These are phyloP conservation scores for Eupeodes latifasciatus DNA, from an alignment of 2,888 invertebrate species.

Conservation along the genomic window DNA sequence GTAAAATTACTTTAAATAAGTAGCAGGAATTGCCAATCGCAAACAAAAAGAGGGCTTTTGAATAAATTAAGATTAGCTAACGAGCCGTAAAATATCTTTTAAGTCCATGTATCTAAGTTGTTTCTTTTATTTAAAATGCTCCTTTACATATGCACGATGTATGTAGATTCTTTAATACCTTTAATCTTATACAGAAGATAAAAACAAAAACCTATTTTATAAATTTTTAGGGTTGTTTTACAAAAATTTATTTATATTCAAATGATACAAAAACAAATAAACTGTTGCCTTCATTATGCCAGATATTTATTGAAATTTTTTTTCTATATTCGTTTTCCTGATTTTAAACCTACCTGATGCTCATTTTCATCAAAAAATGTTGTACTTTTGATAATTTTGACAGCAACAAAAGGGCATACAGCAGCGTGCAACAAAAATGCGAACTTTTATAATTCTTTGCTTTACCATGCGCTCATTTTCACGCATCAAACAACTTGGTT, in stretches of 20 bases:
- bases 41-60: too few relatives aligned
- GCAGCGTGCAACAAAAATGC: neutral
- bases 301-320: neutral
- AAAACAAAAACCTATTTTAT: too few relatives aligned
- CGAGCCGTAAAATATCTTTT: too few relatives aligned
- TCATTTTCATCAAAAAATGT: neutral
- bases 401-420: neutral
- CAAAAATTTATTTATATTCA: neutral
- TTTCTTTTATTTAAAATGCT: too few relatives aligned
- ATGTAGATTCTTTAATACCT: too few relatives aligned
- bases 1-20: too few relatives aligned
- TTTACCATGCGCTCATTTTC: slow-evolving; percentile 8
- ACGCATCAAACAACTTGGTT: neutral
- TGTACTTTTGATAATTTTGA: neutral
- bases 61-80: too few relatives aligned
- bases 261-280: neutral
- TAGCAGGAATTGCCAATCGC: too few relatives aligned
- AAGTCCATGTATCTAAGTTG: too few relatives aligned
- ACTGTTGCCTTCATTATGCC: neutral
- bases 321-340: neutral
- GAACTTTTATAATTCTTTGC: slow-evolving; percentile 4
- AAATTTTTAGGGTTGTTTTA: too few relatives aligned
- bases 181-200: too few relatives aligned
- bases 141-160: too few relatives aligned
- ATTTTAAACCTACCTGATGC: neutral